Evolutionary conservation across 2,113 vertebrate genomes (phyloP).

Genomic region (Pachycephala philippinensis): DNA sequence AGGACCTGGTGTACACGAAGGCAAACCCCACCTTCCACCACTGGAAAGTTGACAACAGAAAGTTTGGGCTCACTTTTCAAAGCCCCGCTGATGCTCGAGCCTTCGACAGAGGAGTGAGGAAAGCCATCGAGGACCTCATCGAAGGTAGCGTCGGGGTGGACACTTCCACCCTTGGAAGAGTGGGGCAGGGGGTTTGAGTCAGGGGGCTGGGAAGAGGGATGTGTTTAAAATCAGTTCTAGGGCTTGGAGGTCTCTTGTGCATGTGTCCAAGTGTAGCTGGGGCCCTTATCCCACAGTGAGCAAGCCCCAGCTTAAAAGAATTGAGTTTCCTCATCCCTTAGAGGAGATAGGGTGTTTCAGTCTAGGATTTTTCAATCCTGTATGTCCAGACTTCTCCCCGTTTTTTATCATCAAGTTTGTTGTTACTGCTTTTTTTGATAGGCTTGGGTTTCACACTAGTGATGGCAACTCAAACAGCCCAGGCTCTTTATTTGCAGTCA

Average conservation of each 20-base stretch:
- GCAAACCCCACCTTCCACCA: conserved; percentile 99
- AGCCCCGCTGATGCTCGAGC: conserved; percentile 95
- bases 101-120: conserved; percentile 96
- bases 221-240: background rate
- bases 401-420: background rate
- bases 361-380: background rate
- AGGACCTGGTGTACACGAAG: conserved; percentile 95
- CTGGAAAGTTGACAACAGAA: conserved; percentile 95
- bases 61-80: conserved; percentile 95
- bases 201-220: background rate
- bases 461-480: background rate
- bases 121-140: conserved; percentile 96
- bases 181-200: background rate
- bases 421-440: background rate
- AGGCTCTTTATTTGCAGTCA: background rate
- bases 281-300: background rate
- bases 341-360: background rate
- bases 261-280: rapidly evolving
- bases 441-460: background rate
- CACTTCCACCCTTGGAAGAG: background rate
- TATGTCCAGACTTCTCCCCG: background rate
- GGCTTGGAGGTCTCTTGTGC: background rate
- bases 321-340: background rate
- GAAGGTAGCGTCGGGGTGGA: conserved; percentile 80
- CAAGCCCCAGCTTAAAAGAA: background rate